A percentile compares a stretch with the other conserved stretches of the same genome.
These are phyloP conservation scores for Colletes latitarsis DNA, from an alignment of 1,140 invertebrate species.

Conservation along the genomic window DNA sequence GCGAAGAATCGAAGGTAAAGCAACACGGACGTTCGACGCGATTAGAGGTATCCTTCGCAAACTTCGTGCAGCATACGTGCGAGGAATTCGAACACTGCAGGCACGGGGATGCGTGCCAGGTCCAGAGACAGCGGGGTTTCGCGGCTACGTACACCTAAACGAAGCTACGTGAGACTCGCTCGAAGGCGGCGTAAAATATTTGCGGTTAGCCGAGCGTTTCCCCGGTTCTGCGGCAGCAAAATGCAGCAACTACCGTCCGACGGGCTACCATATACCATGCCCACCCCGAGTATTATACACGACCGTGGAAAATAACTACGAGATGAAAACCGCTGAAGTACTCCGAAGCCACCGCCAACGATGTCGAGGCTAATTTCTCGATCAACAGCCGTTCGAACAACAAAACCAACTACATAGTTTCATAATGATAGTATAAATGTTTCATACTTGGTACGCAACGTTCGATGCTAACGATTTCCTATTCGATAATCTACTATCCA, in stretches of 20 bases:
- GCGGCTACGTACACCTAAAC: constrained; percentile 43
- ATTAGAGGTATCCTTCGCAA: constrained; percentile 28
- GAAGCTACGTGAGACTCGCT: constrained; percentile 47
- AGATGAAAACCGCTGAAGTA: constrained; percentile 50
- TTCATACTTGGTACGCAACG: no score
- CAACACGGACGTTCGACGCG: neutral
- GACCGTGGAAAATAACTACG: constrained; percentile 52
- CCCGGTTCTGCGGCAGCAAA: constrained; percentile 56
- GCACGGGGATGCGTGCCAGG: constrained; percentile 24
- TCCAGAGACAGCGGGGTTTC: neutral
- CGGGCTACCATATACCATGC: constrained; percentile 25
- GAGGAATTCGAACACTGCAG: constrained; percentile 31
- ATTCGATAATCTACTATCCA: no score
- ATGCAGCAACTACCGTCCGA: constrained; percentile 46
- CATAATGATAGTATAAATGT: no score
- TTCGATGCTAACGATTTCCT: no score
- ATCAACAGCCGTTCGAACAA: neutral
- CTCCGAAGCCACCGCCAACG: constrained; percentile 3
- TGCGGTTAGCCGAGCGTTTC: constrained; percentile 48
- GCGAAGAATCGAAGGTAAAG: constrained; percentile 5
- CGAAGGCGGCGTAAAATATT: constrained; percentile 64
- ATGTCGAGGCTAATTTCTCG: constrained; percentile 23
- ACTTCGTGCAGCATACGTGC: neutral
- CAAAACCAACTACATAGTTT: no score
- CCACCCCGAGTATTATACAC: constrained; percentile 47